Conservation (phyloP, 2,888 invertebrate genomes). For the Tuta absoluta region DNA sequence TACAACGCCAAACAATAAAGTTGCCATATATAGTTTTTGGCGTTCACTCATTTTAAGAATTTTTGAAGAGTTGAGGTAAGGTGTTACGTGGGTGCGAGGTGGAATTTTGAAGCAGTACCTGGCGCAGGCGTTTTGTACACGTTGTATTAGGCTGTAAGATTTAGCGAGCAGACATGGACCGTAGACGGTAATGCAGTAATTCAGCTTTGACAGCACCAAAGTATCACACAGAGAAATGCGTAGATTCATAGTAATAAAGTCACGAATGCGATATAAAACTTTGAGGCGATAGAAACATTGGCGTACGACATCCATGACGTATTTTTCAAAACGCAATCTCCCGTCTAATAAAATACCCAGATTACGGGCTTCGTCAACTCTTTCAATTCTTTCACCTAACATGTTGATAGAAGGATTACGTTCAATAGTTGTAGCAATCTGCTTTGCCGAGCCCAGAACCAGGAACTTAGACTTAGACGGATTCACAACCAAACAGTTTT, state of each 20-base stretch:
- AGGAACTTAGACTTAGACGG: not conserved
- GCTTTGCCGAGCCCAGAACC: not conserved
- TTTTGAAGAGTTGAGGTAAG: too few relatives aligned
- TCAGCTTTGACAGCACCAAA: too few relatives aligned
- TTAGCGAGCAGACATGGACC: not conserved
- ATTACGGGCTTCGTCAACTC: not conserved
- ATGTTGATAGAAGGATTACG: not conserved
- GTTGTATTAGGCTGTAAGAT: too few relatives aligned
- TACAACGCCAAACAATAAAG: too few relatives aligned
- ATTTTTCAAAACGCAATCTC: too few relatives aligned
- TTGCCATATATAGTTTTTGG: too few relatives aligned
- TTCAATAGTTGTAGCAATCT: not conserved
- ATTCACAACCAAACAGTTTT: not conserved
- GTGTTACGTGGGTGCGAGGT: too few relatives aligned
- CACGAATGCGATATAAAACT: conserved; percentile 1
- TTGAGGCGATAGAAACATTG: not conserved
- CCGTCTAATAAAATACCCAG: not conserved
- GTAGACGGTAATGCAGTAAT: not conserved
- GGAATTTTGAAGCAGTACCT: too few relatives aligned
- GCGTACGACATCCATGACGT: not conserved
- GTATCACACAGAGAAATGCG: too few relatives aligned
- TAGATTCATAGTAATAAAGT: not conserved
- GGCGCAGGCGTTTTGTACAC: too few relatives aligned
- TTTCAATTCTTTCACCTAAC: not conserved
- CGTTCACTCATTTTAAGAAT: too few relatives aligned